These are phyloP conservation scores for Macrobrachium rosenbergii DNA, from an alignment of 1,140 invertebrate species.

Conservation along the genomic window DNA sequence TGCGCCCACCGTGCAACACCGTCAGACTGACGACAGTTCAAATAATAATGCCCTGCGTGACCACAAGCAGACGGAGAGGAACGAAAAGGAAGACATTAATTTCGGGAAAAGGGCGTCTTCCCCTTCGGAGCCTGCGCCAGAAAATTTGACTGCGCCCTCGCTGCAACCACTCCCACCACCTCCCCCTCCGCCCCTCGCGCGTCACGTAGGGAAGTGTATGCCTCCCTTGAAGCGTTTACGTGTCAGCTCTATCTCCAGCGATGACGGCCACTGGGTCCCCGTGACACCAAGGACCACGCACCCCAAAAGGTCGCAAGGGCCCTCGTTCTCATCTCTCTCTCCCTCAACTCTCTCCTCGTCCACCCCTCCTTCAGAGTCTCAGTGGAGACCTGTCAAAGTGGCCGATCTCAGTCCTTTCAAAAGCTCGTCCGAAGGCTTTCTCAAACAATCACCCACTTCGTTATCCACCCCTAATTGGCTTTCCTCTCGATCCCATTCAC, in stretches of 20 bases:
- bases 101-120: too few relatives aligned
- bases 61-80: too few relatives aligned
- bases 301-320: neutral
- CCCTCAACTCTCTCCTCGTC: neutral
- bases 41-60: too few relatives aligned
- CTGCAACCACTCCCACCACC: too few relatives aligned
- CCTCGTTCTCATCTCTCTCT: neutral
- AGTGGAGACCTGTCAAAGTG: slow-evolving; percentile 25
- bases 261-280: neutral
- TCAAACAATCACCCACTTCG: neutral
- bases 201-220: neutral
- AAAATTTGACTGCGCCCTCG: too few relatives aligned
- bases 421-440: too few relatives aligned
- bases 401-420: neutral
- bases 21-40: too few relatives aligned
- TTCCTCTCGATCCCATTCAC: too few relatives aligned
- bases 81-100: too few relatives aligned
- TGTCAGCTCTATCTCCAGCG: neutral
- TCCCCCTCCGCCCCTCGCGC: neutral
- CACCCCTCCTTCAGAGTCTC: neutral
- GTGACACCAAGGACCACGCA: neutral
- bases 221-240: neutral
- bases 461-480: neutral
- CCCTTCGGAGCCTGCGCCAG: too few relatives aligned
- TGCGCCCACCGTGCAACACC: too few relatives aligned